phyloP scores from a whole-genome alignment of 2,797 vertebrate species.

The Sebastes variabilis region DNA sequence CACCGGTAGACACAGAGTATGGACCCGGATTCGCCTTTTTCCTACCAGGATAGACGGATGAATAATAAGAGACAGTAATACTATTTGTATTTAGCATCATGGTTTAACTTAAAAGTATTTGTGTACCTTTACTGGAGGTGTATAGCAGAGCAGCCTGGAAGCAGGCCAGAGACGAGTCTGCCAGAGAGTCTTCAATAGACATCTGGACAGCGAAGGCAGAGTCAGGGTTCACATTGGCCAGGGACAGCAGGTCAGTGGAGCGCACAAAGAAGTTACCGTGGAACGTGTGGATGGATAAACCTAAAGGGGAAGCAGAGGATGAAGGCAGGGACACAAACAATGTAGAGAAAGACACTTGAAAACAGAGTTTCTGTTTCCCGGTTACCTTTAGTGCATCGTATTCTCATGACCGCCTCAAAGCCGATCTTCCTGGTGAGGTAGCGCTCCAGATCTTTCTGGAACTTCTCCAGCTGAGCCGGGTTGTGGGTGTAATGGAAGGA shows the following conservation, averaged over 20 bases:
- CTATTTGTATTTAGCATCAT: background rate
- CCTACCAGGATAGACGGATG: conserved; percentile 72
- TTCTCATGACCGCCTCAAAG: conserved; percentile 99
- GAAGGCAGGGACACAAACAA: background rate
- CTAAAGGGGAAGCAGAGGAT: conserved; percentile 62
- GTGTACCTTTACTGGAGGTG: conserved; percentile 95
- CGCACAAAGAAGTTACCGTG: conserved; percentile 99
- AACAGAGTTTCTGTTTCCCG: background rate
- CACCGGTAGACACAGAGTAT: conserved; percentile 95
- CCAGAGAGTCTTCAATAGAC: conserved; percentile 94
- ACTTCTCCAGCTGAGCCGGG: conserved; percentile 87
- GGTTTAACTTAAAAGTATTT: background rate
- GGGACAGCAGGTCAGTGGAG: conserved; percentile 95
- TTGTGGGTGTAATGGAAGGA: conserved; percentile 93
- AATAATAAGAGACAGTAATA: background rate
- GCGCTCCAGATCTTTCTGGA: conserved; percentile 93
- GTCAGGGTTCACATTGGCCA: conserved; percentile 97
- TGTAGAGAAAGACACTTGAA: background rate
- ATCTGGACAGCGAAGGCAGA: conserved; percentile 97
- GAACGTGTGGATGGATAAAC: conserved; percentile 98
- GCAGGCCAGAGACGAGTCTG: conserved; percentile 93
- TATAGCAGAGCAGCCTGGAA: conserved; percentile 97
- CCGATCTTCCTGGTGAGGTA: conserved; percentile 97
- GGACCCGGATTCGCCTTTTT: conserved; percentile 94
- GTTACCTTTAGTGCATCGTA: conserved; percentile 97